Evolutionary conservation across 2,888 invertebrate genomes (phyloP).

Genomic region (Drosophila paranaensis): DNA sequence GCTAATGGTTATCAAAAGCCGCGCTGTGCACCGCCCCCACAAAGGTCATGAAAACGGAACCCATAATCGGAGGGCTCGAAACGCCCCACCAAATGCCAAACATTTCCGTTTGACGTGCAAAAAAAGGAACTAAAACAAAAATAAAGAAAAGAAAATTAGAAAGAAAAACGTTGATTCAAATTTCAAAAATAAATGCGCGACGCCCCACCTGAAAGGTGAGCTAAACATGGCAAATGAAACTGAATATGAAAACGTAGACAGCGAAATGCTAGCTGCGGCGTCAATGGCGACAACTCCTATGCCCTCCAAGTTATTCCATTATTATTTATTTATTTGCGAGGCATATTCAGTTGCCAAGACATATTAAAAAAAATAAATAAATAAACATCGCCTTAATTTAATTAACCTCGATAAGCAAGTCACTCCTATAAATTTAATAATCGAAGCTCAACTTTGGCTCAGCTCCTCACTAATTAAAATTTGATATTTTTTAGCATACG

Average conservation of each 20-base stretch:
- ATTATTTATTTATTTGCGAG: not conserved
- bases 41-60: slow-evolving; percentile 58
- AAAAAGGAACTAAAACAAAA: slow-evolving; percentile 10
- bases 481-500: not conserved
- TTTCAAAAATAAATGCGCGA: slow-evolving; percentile 63
- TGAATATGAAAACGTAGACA: slow-evolving; percentile 33
- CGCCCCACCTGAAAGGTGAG: slow-evolving; percentile 37
- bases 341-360: slow-evolving; percentile 1
- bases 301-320: slow-evolving; percentile 20
- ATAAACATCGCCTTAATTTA: not conserved
- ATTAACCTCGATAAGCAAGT: not conserved
- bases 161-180: slow-evolving; percentile 58
- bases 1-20: slow-evolving; percentile 43
- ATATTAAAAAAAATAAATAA: not conserved
- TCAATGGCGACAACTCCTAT: slow-evolving; percentile 19
- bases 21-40: slow-evolving; percentile 20
- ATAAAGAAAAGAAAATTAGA: slow-evolving; percentile 25
- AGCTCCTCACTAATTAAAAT: not conserved
- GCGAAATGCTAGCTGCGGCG: slow-evolving; percentile 27
- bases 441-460: not conserved
- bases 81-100: slow-evolving; percentile 50
- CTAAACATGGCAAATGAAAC: slow-evolving; percentile 15
- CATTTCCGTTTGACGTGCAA: slow-evolving; percentile 59
- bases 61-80: slow-evolving; percentile 57
- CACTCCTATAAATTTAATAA: not conserved